phyloP scores from a whole-genome alignment of 1,140 invertebrate genomes.

The Hetaerina americana region DNA sequence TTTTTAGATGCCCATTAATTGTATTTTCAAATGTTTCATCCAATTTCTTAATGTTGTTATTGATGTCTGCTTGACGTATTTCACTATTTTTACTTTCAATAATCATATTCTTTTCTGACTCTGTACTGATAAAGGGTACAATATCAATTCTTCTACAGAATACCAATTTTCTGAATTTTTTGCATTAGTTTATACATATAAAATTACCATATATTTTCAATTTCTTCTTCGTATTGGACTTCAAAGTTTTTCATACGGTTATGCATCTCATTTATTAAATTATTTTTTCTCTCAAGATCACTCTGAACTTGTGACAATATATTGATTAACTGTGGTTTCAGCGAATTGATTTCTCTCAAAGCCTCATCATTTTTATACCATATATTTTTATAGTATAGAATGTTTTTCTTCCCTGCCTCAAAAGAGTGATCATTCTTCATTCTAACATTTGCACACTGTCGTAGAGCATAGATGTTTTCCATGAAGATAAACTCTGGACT shows the following conservation, averaged over 20 bases:
- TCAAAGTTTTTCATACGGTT: not conserved
- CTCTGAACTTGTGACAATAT: not conserved
- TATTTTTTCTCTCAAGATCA: not conserved
- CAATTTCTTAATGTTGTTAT: not conserved
- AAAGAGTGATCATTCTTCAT: not conserved
- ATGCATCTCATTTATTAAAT: not conserved
- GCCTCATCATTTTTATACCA: not conserved
- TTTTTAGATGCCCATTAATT: not conserved
- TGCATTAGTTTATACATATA: not conserved
- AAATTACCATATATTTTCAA: not conserved
- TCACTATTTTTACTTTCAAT: not conserved
- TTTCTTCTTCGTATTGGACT: not conserved
- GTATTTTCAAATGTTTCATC: not conserved
- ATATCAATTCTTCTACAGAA: not conserved
- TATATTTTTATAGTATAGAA: not conserved
- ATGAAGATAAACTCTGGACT: not conserved
- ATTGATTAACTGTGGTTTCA: not conserved
- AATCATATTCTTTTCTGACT: not conserved
- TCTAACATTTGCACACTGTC: not conserved
- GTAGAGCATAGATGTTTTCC: not conserved
- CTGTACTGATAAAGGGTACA: not conserved
- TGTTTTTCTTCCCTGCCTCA: not conserved
- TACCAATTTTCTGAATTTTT: not conserved
- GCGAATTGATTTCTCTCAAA: not conserved
- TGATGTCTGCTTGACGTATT: not conserved